Evolutionary conservation across 2,113 vertebrate genomes (phyloP), one percentile per base, ranked within the genome.

Genomic region (Tachysurus vachellii): DNA sequence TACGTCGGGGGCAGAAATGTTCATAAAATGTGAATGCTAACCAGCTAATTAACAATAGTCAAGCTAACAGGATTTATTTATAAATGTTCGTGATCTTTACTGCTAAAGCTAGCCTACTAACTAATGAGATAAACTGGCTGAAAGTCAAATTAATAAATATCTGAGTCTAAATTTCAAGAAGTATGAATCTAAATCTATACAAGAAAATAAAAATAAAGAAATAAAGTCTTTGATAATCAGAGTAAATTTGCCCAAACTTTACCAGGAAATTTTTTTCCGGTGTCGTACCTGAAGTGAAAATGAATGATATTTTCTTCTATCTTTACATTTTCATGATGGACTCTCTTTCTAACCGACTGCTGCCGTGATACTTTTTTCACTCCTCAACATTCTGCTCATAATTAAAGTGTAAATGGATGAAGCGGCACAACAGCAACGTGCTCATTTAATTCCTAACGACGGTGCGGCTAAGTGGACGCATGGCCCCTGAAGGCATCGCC

Each of bases 321-420:
- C 42, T 81, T 81, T 36, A 36, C 11, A 62, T 82, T 64, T 47
- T 50, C 2, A 17, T 82, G 42, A 28, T 36, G 31, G 50, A 44
- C n/a, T 26, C 44, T 28, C 19, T 31, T 61, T 47, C 23, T 64
- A 57, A 21, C 13, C 44, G 11, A 42, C 28, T 23, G 57, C 31
- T 12, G 21, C n/a, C 19, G 14, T 85, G 62, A 47, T 73, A 66
- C 66, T 42, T n/a, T 59, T 84, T 89, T 70, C 31, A 82, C 76
- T 53, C 85, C 75, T 66, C 82, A 86, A 84, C 75, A 91, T 91
- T 91, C 90, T 90, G 91, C 89, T 91, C 87, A 88, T 91, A 93
- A 93, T 93, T 94, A 92, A 93, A 92, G 89, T 90, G 88, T 93
- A 90, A 94, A 94, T 90, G 89, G 93, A 94, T 91, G 92, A 91